These are phyloP conservation scores for Psammodynastes pulverulentus DNA, from an alignment of 2,113 vertebrate genomes.

Conservation along the genomic window DNA sequence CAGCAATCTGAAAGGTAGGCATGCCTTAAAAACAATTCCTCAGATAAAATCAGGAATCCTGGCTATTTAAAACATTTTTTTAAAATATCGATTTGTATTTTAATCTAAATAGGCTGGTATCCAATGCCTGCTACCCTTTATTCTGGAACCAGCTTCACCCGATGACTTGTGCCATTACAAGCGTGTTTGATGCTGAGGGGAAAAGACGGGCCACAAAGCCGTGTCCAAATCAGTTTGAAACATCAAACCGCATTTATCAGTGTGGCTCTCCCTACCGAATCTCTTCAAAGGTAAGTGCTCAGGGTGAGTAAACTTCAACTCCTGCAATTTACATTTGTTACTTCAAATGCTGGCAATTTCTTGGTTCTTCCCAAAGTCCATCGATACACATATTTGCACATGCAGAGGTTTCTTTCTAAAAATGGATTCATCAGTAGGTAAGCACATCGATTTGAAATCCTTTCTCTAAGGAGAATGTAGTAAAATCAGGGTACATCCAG, in stretches of 20 bases:
- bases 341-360: neutral
- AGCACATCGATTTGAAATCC: neutral
- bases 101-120: slow-evolving; percentile 67
- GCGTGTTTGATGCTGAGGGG: slow-evolving; percentile 55
- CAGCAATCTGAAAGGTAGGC: neutral
- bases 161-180: slow-evolving; percentile 66
- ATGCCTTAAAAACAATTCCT: neutral
- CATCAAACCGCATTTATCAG: slow-evolving; percentile 70
- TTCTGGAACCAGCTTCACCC: slow-evolving; percentile 61
- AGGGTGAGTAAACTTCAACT: fast-evolving
- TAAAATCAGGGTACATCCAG: neutral
- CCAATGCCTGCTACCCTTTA: slow-evolving; percentile 73
- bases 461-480: neutral
- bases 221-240: slow-evolving; percentile 69
- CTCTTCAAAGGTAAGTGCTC: slow-evolving; percentile 72
- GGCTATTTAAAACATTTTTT: neutral
- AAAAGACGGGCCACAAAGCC: slow-evolving; percentile 66
- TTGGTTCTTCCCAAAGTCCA: neutral
- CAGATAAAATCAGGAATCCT: neutral
- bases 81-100: neutral
- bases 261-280: slow-evolving; percentile 72
- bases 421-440: neutral
- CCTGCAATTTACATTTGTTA: neutral
- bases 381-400: neutral
- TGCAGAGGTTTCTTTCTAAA: neutral